phyloP scores from a whole-genome alignment of 2,888 invertebrate species.

The Heteropelma amictum region DNA sequence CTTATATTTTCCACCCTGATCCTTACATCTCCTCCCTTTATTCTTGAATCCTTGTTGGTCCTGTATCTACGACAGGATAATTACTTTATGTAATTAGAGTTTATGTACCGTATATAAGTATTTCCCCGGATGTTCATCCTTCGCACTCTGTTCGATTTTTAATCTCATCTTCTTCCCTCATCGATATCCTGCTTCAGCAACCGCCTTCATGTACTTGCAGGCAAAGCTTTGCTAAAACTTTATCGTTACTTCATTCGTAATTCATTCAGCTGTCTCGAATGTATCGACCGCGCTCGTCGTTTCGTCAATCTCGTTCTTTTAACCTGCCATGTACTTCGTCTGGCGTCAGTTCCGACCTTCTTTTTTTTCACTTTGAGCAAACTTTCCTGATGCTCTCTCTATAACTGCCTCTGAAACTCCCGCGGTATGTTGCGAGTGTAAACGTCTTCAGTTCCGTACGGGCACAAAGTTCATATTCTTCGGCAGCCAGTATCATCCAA shows the following conservation, averaged over 20 bases:
- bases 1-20: neutral
- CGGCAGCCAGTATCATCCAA: neutral
- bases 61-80: constrained; percentile 56
- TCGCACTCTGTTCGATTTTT: constrained; percentile 29
- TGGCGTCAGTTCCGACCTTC: neutral
- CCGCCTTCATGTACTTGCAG: neutral
- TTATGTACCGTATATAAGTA: constrained; percentile 53
- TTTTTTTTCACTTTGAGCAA: neutral
- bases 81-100: constrained; percentile 63
- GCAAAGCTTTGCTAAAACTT: constrained; percentile 13
- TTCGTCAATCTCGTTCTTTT: neutral
- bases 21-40: constrained; percentile 15
- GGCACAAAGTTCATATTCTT: neutral
- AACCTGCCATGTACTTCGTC: neutral
- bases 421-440: neutral
- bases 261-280: constrained; percentile 9
- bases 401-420: neutral
- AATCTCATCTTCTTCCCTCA: neutral
- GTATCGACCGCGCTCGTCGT: constrained; percentile 1
- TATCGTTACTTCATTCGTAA: constrained; percentile 7
- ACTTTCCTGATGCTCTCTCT: neutral
- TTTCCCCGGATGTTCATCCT: constrained; percentile 25
- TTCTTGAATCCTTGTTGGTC: constrained; percentile 13
- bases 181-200: neutral
- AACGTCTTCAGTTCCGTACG: neutral